These are phyloP conservation scores for Thysanoteuthis rhombus DNA, from an alignment of 2,888 invertebrate species.

Conservation along the genomic window DNA sequence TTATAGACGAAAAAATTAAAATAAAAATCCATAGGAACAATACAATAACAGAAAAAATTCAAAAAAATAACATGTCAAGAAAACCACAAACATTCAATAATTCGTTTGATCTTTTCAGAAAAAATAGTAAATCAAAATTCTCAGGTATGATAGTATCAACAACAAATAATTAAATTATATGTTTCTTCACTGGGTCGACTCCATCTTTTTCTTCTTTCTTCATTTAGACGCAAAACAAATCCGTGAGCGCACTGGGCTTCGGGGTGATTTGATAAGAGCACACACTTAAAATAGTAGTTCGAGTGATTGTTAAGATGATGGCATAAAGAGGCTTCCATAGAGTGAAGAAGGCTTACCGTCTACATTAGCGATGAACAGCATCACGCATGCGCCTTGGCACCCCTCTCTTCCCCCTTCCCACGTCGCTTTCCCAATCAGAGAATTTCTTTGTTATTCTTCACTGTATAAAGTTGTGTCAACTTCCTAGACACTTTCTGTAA, in stretches of 20 bases:
- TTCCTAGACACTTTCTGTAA: conserved; percentile 20
- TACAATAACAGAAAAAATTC: neutral
- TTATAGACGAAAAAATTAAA: too few relatives aligned
- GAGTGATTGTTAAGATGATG: neutral
- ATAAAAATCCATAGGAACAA: neutral
- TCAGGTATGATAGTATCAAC: too few relatives aligned
- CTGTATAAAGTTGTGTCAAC: conserved; percentile 19
- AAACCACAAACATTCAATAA: neutral
- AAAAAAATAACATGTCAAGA: neutral
- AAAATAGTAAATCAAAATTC: too few relatives aligned
- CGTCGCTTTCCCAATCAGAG: conserved; percentile 26
- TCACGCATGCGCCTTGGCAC: neutral
- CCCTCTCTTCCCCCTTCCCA: neutral
- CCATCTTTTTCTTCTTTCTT: neutral
- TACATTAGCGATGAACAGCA: neutral
- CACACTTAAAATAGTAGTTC: neutral
- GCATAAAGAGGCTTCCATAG: neutral
- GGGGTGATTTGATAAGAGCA: neutral
- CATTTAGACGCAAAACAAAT: neutral
- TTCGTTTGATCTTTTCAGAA: neutral
- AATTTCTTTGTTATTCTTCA: conserved; percentile 33
- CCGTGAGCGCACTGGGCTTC: neutral
- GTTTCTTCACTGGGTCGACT: neutral
- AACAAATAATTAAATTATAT: neutral
- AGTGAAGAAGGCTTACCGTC: neutral